Evolutionary conservation across 2,797 vertebrate species (phyloP).

Genomic region (Dryobates pubescens): DNA sequence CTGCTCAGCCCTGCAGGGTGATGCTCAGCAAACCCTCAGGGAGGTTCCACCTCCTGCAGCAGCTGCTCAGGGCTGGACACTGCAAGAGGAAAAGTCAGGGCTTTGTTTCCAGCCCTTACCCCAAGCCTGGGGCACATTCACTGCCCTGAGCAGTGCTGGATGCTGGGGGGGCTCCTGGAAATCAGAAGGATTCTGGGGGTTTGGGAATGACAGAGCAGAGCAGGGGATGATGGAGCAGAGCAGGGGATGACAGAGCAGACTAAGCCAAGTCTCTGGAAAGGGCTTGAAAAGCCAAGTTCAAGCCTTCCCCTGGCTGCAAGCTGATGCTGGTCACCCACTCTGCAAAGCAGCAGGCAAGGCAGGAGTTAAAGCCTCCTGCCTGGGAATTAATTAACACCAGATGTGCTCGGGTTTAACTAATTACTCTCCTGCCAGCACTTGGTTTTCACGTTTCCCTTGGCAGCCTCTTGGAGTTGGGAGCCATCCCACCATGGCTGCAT

Average conservation of each 20-base stretch:
- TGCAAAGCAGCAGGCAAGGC: not conserved
- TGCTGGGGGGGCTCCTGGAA: not conserved
- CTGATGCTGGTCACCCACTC: not conserved
- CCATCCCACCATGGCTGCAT: fast-evolving
- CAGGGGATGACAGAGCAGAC: not conserved
- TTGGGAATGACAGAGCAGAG: not conserved
- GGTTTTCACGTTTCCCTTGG: not conserved
- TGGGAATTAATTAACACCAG: constrained; percentile 75
- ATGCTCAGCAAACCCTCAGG: not conserved
- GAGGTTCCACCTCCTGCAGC: not conserved
- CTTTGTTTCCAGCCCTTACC: not conserved
- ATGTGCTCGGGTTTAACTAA: constrained; percentile 72
- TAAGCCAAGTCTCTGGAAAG: not conserved
- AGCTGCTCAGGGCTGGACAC: fast-evolving
- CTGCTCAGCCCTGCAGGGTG: not conserved
- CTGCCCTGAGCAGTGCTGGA: not conserved
- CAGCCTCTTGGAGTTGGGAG: not conserved
- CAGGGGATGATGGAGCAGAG: not conserved
- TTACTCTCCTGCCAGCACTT: constrained; percentile 66
- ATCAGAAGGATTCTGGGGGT: not conserved
- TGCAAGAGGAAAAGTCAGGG: not conserved
- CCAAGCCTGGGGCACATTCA: fast-evolving
- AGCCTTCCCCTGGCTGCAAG: not conserved
- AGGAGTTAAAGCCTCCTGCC: constrained; percentile 70
- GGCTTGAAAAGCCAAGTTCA: not conserved